Evolutionary conservation across 2,113 vertebrate genomes (phyloP), one percentile per base, ranked within the genome.

Genomic region (Rafetus swinhoei): DNA sequence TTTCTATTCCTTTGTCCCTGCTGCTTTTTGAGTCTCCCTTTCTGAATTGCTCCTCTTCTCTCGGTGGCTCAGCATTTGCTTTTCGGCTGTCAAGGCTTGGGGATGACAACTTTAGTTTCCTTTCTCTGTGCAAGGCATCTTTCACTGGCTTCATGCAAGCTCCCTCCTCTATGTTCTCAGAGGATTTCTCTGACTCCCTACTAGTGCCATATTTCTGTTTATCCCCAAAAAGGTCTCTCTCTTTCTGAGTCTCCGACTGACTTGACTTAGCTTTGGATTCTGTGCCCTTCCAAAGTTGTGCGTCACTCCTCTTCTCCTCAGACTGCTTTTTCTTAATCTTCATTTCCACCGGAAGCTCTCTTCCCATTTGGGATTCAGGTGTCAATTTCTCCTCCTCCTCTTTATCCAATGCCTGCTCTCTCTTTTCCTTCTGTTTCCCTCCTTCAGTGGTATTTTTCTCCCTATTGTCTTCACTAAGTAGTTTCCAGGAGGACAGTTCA

Each of bases 401-500:
- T 76, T 82, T 76, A 87, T 6, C 27, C 9, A 81, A 90, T 55
- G 85, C 9, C 12, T 92, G 82, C 22, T 95, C 0, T 10, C n/a
- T 89, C 52, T 92, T 82, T 83, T 84, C 89, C 72, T 88, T 86
- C 54, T 35, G 39, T 85, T 89, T 87, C 88, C 72, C 10, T 81
- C 35, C 86, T 84, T 84, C 91, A 56, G 22, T 29, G 80, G 52
- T 87, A 88, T 84, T 94, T 93, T 85, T 79, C 55, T 94, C 93
- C 59, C 21, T 7, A 0, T 81, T 93, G 25, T 55, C 84, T 91
- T 86, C 80, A 32, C 94, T 96, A n/a, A 96, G 53, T 82, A 93
- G 97, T 92, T 95, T 98, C 98, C 98, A 97, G 80, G 95, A 93
- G 1, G 97, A 97, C 14, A 93, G 93, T 50, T 98, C 91, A 87